Evolutionary conservation across 2,113 vertebrate genomes (phyloP).

Genomic region (Tamias sibiricus): DNA sequence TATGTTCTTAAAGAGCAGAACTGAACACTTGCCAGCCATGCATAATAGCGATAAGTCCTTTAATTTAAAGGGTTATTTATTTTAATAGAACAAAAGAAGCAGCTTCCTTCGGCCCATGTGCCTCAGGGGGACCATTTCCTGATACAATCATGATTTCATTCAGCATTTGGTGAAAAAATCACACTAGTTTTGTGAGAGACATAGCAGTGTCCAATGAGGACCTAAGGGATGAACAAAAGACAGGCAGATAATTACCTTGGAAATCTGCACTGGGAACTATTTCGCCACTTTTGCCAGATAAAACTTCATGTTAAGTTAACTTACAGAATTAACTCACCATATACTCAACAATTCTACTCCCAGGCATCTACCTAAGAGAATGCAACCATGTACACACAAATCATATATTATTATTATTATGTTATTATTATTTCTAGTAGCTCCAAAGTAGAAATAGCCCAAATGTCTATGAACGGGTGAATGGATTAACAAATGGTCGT

Average conservation of each 20-base stretch:
- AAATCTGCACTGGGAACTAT: not conserved
- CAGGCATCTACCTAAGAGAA: not conserved
- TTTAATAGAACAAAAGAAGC: not conserved
- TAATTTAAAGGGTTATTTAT: not conserved
- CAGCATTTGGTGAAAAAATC: not conserved
- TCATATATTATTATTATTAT: not conserved
- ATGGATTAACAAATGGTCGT: not conserved
- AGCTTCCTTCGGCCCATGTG: not conserved
- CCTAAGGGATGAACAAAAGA: not conserved
- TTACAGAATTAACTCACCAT: not conserved
- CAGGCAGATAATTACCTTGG: not conserved
- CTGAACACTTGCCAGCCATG: not conserved
- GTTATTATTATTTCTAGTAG: not conserved
- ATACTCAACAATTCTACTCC: not conserved
- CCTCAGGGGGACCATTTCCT: not conserved
- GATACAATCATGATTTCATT: not conserved
- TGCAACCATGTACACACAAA: not conserved
- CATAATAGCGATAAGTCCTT: not conserved
- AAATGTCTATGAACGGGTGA: not conserved
- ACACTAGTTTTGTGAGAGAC: not conserved
- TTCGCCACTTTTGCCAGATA: not conserved
- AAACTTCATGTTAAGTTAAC: slow-evolving; percentile 27
- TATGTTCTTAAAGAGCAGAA: not conserved
- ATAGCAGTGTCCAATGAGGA: not conserved
- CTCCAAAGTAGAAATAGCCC: not conserved